These are phyloP conservation scores for Eupleurogrammus muticus DNA, from an alignment of 2,797 vertebrate genomes.

Conservation along the genomic window DNA sequence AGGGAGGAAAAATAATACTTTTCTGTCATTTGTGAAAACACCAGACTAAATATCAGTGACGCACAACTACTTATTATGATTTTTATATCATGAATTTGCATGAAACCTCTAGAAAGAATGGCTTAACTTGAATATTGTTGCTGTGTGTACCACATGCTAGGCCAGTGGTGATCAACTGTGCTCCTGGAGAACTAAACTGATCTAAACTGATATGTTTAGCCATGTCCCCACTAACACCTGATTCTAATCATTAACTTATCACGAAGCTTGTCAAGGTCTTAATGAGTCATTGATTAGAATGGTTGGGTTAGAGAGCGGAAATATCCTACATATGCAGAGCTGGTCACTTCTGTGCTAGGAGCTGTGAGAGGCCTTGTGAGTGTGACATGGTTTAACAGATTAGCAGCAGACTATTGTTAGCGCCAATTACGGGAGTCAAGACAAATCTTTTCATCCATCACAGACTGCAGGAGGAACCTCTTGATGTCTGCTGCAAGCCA, in stretches of 20 bases:
- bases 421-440: conserved; percentile 9
- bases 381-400: conserved; percentile 40
- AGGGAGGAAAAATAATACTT: not conserved
- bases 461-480: not conserved
- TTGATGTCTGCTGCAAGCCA: not conserved
- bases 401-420: conserved; percentile 22
- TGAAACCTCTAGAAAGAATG: not conserved
- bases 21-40: not conserved
- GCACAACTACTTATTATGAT: not conserved
- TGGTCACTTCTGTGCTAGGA: not conserved
- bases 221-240: too few species aligned
- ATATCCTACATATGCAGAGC: too few species aligned
- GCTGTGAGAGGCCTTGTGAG: conserved; percentile 7
- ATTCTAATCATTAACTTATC: too few species aligned
- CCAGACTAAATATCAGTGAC: not conserved
- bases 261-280: too few species aligned
- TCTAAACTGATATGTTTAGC: too few species aligned
- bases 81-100: not conserved
- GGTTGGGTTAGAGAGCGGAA: too few species aligned
- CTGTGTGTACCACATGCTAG: not conserved
- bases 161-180: too few species aligned
- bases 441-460: conserved; percentile 8
- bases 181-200: too few species aligned
- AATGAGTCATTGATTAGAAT: too few species aligned
- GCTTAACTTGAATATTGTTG: not conserved